Conservation (phyloP, 2,797 vertebrate genomes). For the Chelon auratus region DNA sequence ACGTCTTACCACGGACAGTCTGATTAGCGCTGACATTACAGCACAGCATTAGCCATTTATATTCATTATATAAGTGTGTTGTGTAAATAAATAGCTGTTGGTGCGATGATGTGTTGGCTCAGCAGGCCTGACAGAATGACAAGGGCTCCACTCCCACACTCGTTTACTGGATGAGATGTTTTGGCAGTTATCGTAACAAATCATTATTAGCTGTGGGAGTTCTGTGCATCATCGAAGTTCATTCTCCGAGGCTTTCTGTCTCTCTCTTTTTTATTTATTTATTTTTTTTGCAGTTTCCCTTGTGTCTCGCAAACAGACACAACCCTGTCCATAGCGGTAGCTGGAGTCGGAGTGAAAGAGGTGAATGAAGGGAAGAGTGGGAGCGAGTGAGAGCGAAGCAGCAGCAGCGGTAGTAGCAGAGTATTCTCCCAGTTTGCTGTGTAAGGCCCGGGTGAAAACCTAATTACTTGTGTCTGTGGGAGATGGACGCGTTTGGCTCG, state of each 20-base stretch:
- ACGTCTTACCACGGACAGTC: neutral
- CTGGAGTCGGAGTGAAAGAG: slow-evolving; percentile 34
- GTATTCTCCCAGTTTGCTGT: slow-evolving; percentile 39
- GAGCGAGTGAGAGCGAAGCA: neutral
- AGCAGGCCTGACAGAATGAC: slow-evolving; percentile 45
- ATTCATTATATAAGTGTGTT: slow-evolving; percentile 47
- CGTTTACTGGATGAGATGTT: slow-evolving; percentile 50
- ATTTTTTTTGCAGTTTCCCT: neutral
- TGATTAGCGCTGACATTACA: neutral
- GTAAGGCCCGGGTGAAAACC: slow-evolving; percentile 57
- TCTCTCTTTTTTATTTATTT: neutral
- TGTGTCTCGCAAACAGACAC: slow-evolving; percentile 7
- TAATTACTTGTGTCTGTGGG: slow-evolving; percentile 73
- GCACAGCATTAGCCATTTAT: slow-evolving; percentile 15
- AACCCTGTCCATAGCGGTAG: neutral
- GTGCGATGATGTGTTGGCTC: slow-evolving; percentile 51
- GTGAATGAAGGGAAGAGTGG: slow-evolving; percentile 22
- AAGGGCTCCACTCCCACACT: slow-evolving; percentile 53
- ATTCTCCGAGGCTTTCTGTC: slow-evolving; percentile 19
- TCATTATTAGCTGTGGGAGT: slow-evolving; percentile 56
- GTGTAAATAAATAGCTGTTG: slow-evolving; percentile 56
- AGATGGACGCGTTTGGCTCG: slow-evolving; percentile 67
- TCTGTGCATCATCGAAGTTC: slow-evolving; percentile 39
- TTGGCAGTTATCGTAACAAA: slow-evolving; percentile 54
- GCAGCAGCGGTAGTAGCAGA: slow-evolving; percentile 22